Conservation (phyloP, 2,113 vertebrate genomes). For the Crotalus tigris region DNA sequence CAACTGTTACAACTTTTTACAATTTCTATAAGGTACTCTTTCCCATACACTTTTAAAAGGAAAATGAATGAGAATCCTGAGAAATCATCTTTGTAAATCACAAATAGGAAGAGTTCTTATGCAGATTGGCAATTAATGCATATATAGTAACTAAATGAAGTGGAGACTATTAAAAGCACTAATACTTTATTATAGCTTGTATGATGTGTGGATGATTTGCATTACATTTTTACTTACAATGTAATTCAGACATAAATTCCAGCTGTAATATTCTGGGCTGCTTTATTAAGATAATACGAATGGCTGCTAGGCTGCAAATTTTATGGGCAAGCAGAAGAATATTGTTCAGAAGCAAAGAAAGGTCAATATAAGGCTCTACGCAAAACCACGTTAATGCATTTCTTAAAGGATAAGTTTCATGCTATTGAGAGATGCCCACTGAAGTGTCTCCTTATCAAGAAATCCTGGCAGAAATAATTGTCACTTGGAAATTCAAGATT, state of each 20-base stretch:
- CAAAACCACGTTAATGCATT: not conserved
- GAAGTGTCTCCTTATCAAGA: not conserved
- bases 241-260: not conserved
- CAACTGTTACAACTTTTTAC: not conserved
- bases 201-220: not conserved
- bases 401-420: not conserved
- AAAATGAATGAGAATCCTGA: not conserved
- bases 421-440: not conserved
- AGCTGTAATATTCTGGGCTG: not conserved
- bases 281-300: not conserved
- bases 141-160: not conserved
- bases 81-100: not conserved
- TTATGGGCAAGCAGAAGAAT: not conserved
- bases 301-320: not conserved
- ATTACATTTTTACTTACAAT: not conserved
- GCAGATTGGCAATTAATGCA: not conserved
- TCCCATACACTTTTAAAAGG: not conserved
- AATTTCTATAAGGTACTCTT: not conserved
- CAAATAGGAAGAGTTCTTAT: not conserved
- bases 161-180: not conserved
- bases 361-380: not conserved
- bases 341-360: not conserved
- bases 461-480: not conserved
- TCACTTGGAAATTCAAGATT: not conserved
- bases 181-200: not conserved